Conservation (phyloP, 2,797 vertebrate genomes). For the Coranthus polyacanthus region DNA sequence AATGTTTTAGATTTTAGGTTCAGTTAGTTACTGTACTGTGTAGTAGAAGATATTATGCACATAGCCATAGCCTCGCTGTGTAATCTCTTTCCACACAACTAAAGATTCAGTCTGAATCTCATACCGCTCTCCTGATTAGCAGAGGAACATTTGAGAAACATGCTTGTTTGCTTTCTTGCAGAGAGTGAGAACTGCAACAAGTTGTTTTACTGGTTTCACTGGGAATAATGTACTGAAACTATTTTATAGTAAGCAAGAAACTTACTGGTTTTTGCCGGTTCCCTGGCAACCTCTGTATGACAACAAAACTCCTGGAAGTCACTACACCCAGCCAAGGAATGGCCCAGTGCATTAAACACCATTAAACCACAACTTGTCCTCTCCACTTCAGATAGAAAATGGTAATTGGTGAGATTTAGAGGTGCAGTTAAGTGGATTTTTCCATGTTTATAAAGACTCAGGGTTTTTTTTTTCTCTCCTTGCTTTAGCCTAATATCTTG, state of each 20-base stretch:
- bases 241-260: slow-evolving; percentile 13
- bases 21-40: no score
- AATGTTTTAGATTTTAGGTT: no score
- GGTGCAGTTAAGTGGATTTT: slow-evolving; percentile 16
- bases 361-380: slow-evolving; percentile 9
- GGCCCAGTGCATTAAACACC: slow-evolving; percentile 16
- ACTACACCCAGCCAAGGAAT: slow-evolving; percentile 9
- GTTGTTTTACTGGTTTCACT: not conserved
- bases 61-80: no score
- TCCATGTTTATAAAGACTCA: slow-evolving; percentile 5
- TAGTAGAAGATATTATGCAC: no score
- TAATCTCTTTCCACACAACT: no score
- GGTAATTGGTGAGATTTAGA: slow-evolving; percentile 20
- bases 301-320: slow-evolving; percentile 28
- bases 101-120: no score
- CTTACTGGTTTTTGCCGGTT: slow-evolving; percentile 8
- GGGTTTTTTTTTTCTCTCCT: not conserved
- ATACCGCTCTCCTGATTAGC: no score
- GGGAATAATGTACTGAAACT: not conserved
- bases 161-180: no score
- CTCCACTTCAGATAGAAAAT: slow-evolving; percentile 7
- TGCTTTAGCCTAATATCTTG: no score
- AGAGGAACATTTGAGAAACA: no score
- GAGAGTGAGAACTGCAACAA: no score
- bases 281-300: slow-evolving; percentile 18